These are phyloP conservation scores for Calliphora vicina DNA, from an alignment of 1,140 invertebrate species.

Conservation along the genomic window DNA sequence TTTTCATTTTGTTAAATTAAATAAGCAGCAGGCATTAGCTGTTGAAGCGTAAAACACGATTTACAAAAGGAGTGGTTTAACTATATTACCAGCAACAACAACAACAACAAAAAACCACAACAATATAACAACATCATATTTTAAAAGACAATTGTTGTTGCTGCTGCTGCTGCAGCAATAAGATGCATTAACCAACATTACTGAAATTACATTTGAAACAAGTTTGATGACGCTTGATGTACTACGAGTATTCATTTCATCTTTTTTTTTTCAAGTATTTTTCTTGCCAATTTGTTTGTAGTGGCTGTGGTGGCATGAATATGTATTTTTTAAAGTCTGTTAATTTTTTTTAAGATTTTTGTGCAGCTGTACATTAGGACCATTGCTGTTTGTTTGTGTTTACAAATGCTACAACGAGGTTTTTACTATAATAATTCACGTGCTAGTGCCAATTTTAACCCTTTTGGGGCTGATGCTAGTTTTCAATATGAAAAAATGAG, in stretches of 20 bases:
- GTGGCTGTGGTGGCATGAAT: not conserved
- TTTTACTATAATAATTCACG: constrained; percentile 23
- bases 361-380: constrained; percentile 8
- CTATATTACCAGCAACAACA: not conserved
- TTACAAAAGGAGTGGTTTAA: constrained; percentile 23
- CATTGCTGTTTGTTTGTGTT: not conserved
- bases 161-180: not conserved
- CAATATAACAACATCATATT: not conserved
- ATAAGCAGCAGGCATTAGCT: not conserved
- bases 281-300: not conserved
- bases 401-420: not conserved
- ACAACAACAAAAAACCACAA: not conserved
- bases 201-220: constrained; percentile 27
- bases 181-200: constrained; percentile 9
- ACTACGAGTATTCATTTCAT: not conserved
- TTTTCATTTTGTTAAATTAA: not conserved
- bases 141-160: not conserved
- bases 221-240: constrained; percentile 34
- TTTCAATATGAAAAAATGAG: too few species aligned
- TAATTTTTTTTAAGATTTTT: not conserved
- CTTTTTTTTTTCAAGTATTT: not conserved
- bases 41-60: constrained; percentile 31
- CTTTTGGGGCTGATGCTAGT: not conserved
- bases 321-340: not conserved
- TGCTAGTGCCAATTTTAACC: constrained; percentile 10